Conservation (phyloP, 2,113 vertebrate species). For the Odocoileus virginianus region DNA sequence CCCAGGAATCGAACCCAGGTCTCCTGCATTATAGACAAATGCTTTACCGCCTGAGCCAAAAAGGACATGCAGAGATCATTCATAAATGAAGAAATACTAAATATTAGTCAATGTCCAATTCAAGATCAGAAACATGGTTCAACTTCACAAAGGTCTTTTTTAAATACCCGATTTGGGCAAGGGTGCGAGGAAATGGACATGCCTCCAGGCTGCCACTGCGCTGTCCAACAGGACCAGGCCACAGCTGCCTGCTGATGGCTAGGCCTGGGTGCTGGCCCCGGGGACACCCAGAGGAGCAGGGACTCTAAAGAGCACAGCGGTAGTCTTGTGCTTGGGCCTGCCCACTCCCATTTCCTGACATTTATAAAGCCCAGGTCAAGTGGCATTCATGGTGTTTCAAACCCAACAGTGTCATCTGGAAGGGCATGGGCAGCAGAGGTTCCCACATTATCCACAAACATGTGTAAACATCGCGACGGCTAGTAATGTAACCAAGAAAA, state of each 20-base stretch:
- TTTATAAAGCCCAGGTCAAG: neutral
- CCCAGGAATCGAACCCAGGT: neutral
- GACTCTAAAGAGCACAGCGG: rapidly evolving
- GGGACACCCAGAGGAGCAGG: neutral
- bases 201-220: rapidly evolving
- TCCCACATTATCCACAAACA: conserved; percentile 62
- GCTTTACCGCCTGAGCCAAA: neutral
- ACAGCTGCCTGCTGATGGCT: neutral
- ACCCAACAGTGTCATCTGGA: neutral
- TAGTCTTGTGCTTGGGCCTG: rapidly evolving
- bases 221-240: neutral
- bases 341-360: neutral
- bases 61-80: neutral
- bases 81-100: neutral
- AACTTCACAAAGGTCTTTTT: neutral
- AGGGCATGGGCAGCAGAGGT: conserved; percentile 11
- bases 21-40: neutral
- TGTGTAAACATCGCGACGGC: conserved; percentile 71
- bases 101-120: neutral
- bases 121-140: neutral
- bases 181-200: neutral
- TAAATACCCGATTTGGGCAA: neutral
- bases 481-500: conserved; percentile 77
- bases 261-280: neutral
- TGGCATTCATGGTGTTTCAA: neutral